These are phyloP conservation scores for Natator depressus DNA, from an alignment of 2,113 vertebrate genomes.

Conservation along the genomic window DNA sequence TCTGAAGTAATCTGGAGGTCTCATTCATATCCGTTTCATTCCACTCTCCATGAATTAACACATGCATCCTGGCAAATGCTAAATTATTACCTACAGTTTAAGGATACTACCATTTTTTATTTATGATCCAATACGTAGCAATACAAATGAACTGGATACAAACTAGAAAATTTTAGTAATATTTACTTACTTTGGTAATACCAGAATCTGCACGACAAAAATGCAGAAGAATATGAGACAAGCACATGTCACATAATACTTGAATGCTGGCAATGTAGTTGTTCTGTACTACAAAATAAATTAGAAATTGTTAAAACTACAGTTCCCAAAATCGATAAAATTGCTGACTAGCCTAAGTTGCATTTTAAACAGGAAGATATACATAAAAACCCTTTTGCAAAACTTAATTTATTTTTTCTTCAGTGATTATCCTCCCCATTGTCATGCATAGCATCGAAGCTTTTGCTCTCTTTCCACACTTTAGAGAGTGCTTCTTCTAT, in stretches of 20 bases:
- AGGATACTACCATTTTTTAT: background rate
- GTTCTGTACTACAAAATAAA: constrained; percentile 88
- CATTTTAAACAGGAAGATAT: background rate
- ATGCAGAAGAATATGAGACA: constrained; percentile 97
- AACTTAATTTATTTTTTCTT: background rate
- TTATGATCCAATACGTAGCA: background rate
- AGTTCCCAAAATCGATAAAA: background rate
- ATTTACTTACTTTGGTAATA: constrained; percentile 92
- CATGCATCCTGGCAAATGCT: background rate
- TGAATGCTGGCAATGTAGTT: constrained; percentile 95
- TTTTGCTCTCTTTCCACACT: background rate
- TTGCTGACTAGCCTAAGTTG: background rate
- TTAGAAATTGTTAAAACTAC: background rate
- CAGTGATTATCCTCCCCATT: background rate
- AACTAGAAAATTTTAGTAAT: background rate
- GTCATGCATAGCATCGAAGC: background rate
- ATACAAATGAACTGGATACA: background rate
- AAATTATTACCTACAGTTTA: background rate
- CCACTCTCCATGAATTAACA: background rate
- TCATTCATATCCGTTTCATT: background rate
- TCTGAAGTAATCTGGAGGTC: background rate
- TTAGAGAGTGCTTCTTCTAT: background rate
- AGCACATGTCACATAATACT: constrained; percentile 97
- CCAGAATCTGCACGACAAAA: constrained; percentile 95
- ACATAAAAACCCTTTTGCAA: fast-evolving